Base-by-base conservation (phyloP, 2,888 invertebrate species). In the Flexamia atlantica region DNA sequence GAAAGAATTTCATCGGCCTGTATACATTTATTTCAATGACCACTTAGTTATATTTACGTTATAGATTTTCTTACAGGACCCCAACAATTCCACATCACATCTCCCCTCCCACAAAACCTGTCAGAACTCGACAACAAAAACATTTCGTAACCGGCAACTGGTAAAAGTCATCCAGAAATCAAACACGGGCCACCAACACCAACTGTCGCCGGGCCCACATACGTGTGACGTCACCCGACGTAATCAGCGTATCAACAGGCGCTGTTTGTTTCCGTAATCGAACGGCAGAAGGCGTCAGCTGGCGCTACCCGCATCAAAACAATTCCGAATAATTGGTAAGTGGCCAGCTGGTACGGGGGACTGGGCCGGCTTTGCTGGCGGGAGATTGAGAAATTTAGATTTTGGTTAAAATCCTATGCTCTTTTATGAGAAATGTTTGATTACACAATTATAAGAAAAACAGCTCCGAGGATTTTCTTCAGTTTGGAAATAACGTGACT, bases 281-380 rank as follows among this genome's bases (percentile, higher is more conserved):
- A 70, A 70, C 50, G 76, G 23, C n/a, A 23, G 28, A 42, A 10
- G 42, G 76, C 76, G 76, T 76, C 76, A 76, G 76, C 76, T 76
- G 72, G 50, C 64, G 46, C 72, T 12, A 42, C 83, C 83, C 83
- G 83, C 83, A 83, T 83, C 64, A 64, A 60, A 83, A 83, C 76
- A 83, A 83, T 83, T 83, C 83, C 83, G 79, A 83, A 83, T 83
- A 83, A 83, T 76, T 83, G 83, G 76, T 83, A 83, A 83, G 76
- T 46, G 76, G 76, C 76, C 76, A 76, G 76, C 76, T 76, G 76
- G 76, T 50, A 20, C 12, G 36, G 7, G 4, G 46, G 46, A 14
- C 12, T 9, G 46, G 46, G 36, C 9, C 36, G 9, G 9, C 9
- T 4, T 4, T 36, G 9, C 36, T 4, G 36, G 36, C 5, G 36